A percentile compares a stretch with the other conserved stretches of the same genome.
Evolutionary conservation across 2,888 invertebrate species (phyloP).

Genomic region (Pristionchus fissidentatus): DNA sequence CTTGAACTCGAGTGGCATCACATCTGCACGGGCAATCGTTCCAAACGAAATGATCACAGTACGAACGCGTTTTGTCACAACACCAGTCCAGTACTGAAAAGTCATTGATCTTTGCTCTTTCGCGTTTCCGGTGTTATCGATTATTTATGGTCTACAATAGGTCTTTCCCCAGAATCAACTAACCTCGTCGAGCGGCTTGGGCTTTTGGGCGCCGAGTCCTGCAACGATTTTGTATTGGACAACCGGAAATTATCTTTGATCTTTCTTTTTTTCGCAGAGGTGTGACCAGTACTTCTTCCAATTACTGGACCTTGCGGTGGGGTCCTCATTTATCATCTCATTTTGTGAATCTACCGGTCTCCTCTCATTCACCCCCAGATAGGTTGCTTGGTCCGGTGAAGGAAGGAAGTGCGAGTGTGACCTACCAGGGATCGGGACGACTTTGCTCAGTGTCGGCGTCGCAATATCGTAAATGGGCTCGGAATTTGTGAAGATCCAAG

Average conservation of each 20-base stretch:
- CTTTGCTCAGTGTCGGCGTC: not conserved
- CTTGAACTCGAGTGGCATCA: not conserved
- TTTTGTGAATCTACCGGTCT: too few relatives aligned
- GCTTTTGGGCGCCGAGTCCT: slow-evolving; percentile 2
- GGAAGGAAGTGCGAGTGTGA: not conserved
- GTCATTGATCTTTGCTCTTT: not conserved
- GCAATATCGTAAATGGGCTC: slow-evolving; percentile 17
- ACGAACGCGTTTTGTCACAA: not conserved
- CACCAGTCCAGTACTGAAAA: not conserved
- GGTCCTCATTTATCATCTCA: too few relatives aligned
- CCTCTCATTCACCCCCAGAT: too few relatives aligned
- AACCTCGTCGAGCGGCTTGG: slow-evolving; percentile 15
- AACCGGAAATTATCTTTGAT: not conserved
- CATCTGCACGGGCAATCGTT: not conserved
- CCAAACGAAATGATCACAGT: not conserved
- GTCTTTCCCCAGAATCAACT: not conserved
- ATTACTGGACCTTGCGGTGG: too few relatives aligned
- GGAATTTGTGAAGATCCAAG: slow-evolving; percentile 5
- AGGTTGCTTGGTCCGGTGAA: too few relatives aligned
- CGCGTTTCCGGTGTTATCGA: too few relatives aligned
- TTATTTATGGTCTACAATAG: not conserved
- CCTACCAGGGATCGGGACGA: not conserved
- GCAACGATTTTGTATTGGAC: not conserved
- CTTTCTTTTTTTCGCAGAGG: not conserved
- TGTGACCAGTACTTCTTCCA: too few relatives aligned